Conservation (phyloP, 2,797 vertebrate genomes). For the Enteromius paludinosus region DNA sequence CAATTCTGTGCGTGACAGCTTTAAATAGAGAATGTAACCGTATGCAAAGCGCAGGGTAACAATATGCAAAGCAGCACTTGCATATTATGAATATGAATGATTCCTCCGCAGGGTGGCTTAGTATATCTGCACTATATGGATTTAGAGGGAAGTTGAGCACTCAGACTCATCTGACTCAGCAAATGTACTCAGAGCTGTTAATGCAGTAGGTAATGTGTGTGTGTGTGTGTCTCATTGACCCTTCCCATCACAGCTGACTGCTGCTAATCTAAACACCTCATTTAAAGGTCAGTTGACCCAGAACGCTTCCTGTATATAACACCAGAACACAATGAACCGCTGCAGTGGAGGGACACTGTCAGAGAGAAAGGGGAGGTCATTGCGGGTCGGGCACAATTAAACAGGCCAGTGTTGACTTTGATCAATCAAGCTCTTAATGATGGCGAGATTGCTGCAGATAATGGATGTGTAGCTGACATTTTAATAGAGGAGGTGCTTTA, state of each 20-base stretch:
- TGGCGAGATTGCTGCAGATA: conserved; percentile 24
- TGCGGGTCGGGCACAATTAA: conserved; percentile 42
- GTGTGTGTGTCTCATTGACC: conserved; percentile 32
- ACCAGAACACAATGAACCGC: conserved; percentile 24
- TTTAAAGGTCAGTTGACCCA: conserved; percentile 42
- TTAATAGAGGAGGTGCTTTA: not conserved
- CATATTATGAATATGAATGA: conserved; percentile 19
- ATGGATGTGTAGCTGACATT: conserved; percentile 29
- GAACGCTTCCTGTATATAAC: conserved; percentile 23
- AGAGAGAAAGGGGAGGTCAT: not conserved
- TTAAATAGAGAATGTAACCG: not conserved
- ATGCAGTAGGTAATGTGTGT: conserved; percentile 8
- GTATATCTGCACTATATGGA: conserved; percentile 20
- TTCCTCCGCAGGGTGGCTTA: not conserved
- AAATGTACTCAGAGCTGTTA: not conserved
- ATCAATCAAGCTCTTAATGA: conserved; percentile 54
- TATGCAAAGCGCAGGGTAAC: not conserved
- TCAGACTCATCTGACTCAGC: conserved; percentile 40
- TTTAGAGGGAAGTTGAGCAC: not conserved
- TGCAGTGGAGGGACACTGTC: not conserved
- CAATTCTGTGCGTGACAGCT: not conserved
- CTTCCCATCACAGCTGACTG: conserved; percentile 10
- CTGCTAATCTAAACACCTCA: conserved; percentile 10
- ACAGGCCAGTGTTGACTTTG: conserved; percentile 40
- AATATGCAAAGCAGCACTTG: conserved; percentile 25